These are phyloP conservation scores for Drosophila tripunctata DNA, from an alignment of 2,888 invertebrate species.

Conservation along the genomic window DNA sequence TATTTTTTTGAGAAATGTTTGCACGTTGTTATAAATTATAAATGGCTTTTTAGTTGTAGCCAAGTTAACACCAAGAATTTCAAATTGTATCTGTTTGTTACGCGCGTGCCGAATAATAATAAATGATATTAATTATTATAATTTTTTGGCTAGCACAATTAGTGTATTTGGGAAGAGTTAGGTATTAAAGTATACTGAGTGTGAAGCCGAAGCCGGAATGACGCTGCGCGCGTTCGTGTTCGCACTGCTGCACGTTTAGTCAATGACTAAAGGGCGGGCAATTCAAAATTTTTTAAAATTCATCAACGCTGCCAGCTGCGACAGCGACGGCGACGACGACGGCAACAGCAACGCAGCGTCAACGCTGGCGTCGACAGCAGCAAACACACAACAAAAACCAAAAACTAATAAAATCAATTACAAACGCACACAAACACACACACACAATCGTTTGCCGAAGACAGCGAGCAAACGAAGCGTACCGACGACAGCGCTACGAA, in stretches of 20 bases:
- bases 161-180: slow-evolving; percentile 5
- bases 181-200: no score
- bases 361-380: slow-evolving; percentile 60
- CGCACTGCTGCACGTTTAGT: slow-evolving; percentile 83
- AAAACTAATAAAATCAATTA: slow-evolving; percentile 84
- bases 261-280: slow-evolving; percentile 83
- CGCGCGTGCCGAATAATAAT: slow-evolving; percentile 66
- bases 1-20: slow-evolving; percentile 35
- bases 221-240: slow-evolving; percentile 75
- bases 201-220: slow-evolving; percentile 53
- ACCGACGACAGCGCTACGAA: slow-evolving; percentile 31
- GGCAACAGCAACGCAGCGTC: slow-evolving; percentile 37
- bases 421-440: slow-evolving; percentile 69
- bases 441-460: slow-evolving; percentile 42
- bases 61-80: slow-evolving; percentile 38
- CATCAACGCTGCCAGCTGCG: slow-evolving; percentile 68
- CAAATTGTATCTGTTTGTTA: slow-evolving; percentile 42
- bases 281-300: slow-evolving; percentile 83
- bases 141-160: slow-evolving; percentile 9
- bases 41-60: slow-evolving; percentile 14
- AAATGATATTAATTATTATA: slow-evolving; percentile 37
- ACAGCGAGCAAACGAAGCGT: slow-evolving; percentile 29
- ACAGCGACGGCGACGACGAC: slow-evolving; percentile 31
- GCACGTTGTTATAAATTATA: slow-evolving; percentile 47
- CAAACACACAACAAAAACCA: slow-evolving; percentile 79